Conservation (phyloP, 2,113 vertebrate species). For the Empidonax alnorum region DNA sequence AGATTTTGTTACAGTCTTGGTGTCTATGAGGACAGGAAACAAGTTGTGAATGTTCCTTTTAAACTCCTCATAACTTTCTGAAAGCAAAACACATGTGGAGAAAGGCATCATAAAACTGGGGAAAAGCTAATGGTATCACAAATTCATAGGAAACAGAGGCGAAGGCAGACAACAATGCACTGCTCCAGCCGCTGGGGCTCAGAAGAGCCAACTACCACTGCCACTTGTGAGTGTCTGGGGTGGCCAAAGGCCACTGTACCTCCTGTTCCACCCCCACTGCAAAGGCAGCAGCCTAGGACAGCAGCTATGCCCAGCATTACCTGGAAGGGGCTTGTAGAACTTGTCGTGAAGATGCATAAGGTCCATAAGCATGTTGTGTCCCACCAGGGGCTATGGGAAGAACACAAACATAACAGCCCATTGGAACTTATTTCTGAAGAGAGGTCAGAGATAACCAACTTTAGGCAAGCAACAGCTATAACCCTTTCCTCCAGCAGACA, state of each 20-base stretch:
- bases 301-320: conserved; percentile 7
- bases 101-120: not conserved
- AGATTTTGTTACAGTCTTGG: conserved; percentile 74
- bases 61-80: conserved; percentile 78
- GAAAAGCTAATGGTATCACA: not conserved
- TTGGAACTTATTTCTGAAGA: not conserved
- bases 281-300: not conserved
- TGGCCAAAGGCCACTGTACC: not conserved
- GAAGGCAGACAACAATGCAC: not conserved
- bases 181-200: not conserved
- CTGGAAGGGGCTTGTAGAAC: conserved; percentile 80
- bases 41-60: conserved; percentile 77
- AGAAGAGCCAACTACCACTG: not conserved
- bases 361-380: conserved; percentile 81
- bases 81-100: not conserved
- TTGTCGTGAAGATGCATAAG: conserved; percentile 79
- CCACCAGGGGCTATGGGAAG: conserved; percentile 72
- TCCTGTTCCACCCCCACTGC: not conserved
- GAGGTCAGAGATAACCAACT: not conserved
- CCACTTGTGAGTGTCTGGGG: not conserved
- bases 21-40: conserved; percentile 79
- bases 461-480: not conserved
- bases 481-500: not conserved
- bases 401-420: not conserved
- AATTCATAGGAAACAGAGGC: not conserved